Base-by-base conservation (phyloP, 2,113 vertebrate species). In the Gulo gulo region DNA sequence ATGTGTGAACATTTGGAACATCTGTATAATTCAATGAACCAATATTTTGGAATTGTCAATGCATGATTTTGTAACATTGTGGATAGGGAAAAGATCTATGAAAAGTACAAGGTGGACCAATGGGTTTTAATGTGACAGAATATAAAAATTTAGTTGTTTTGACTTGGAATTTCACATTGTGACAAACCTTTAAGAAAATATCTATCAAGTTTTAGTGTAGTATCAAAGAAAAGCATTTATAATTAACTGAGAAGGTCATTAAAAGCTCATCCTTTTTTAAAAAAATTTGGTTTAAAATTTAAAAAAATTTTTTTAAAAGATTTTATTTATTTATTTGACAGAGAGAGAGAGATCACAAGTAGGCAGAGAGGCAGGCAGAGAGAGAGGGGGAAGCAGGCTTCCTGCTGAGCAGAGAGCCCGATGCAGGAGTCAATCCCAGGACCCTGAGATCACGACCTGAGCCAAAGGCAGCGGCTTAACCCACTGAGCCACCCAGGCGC, bases 161-260 rank as follows among this genome's bases (percentile, higher is more conserved):
- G 50, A 8, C 91, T 96, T 96, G 52, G 78, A 69, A 92, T 96
- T 96, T 23, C n/a, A 96, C 11, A 10, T 31, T 71, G 45, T 42
- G 93, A 71, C 76, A 86, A 82, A 95, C 15, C 14, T 74, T 91
- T 93, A 80, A 96, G 71, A 91, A 93, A 91, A 26, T 87, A 92
- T 88, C 74, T 87, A 92, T 88, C 74, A 61, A 50, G 42, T 31
- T 87, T 89, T 97, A 50, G 11, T 81, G 31, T 59, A 89, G 39
- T 52, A 91, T 89, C 57, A 94, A 88, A 90, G 71, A 59, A 88
- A 9, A 82, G 26, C 76, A 91, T 91, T 71, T 73, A 26, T 65
- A 95, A 94, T 96, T 65, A 52, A 20, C 47, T 79, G 71, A 92
- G 91, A 79, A 85, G 24, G 20, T 21, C 36, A 82, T 84, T 94